phyloP scores from a whole-genome alignment of 92 coral and sea anemone genomes.

The Galaxea fascicularis region DNA sequence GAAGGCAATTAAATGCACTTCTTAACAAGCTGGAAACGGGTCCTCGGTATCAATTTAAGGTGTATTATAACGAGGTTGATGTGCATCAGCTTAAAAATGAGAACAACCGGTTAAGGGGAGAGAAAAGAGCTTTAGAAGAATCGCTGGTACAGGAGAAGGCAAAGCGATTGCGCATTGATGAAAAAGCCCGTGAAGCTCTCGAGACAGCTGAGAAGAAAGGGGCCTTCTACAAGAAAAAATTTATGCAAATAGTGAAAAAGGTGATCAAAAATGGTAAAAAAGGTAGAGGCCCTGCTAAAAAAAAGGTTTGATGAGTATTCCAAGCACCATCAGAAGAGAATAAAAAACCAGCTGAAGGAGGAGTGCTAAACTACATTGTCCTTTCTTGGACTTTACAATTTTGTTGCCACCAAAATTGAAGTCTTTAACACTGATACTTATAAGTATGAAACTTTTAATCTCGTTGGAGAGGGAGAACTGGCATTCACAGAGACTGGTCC shows the following conservation, averaged over 20 bases:
- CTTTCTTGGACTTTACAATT: conserved; percentile 45
- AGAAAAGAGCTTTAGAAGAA: conserved; percentile 25
- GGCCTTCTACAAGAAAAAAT: conserved; percentile 32
- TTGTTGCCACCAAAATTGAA: conserved; percentile 51
- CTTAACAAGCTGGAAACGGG: conserved; percentile 15
- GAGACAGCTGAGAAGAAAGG: conserved; percentile 31
- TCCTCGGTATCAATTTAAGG: conserved; percentile 26
- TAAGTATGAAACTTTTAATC: conserved; percentile 35
- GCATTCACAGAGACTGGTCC: conserved; percentile 35
- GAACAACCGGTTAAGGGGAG: conserved; percentile 29
- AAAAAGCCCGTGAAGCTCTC: conserved; percentile 25
- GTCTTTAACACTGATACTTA: conserved; percentile 38
- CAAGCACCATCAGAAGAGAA: conserved; percentile 37
- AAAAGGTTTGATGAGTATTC: conserved; percentile 49
- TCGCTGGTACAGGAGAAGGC: conserved; percentile 27
- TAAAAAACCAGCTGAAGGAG: conserved; percentile 44
- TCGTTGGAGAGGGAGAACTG: conserved; percentile 41
- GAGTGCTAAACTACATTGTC: conserved; percentile 39
- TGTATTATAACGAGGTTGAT: conserved; percentile 41
- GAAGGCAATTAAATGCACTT: conserved; percentile 15
- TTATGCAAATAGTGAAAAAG: conserved; percentile 24
- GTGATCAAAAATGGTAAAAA: conserved; percentile 25
- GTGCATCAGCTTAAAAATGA: conserved; percentile 27
- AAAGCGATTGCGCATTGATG: conserved; percentile 18
- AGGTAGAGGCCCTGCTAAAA: conserved; percentile 55